Conservation (phyloP, 1,140 invertebrate genomes). For the Phthorimaea operculella region DNA sequence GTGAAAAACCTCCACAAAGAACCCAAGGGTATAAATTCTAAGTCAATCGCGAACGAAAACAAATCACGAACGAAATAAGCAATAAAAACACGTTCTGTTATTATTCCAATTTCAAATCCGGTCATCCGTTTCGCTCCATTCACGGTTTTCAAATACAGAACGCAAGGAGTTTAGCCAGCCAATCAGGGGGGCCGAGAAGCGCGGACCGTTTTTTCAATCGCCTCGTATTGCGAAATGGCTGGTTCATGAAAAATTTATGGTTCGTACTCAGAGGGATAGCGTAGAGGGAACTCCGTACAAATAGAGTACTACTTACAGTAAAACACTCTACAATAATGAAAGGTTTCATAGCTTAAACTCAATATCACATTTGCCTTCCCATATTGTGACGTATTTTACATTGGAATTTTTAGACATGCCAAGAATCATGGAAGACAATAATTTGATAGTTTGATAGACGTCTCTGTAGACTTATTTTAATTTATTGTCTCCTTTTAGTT, state of each 20-base stretch:
- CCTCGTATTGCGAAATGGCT: constrained; percentile 29
- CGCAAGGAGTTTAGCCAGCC: not conserved
- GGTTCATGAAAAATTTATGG: constrained; percentile 64
- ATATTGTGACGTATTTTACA: too few species aligned
- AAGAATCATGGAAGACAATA: too few species aligned
- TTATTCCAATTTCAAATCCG: constrained; percentile 1
- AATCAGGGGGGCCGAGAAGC: not conserved
- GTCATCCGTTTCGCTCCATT: not conserved
- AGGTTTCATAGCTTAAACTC: too few species aligned
- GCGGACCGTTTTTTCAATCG: constrained; percentile 50
- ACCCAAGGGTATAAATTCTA: not conserved
- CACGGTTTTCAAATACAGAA: not conserved
- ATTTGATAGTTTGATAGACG: too few species aligned
- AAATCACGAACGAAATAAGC: constrained; percentile 1
- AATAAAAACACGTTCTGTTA: not conserved
- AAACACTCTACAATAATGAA: too few species aligned
- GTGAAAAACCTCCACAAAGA: not conserved
- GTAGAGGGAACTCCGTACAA: too few species aligned
- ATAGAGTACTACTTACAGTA: too few species aligned
- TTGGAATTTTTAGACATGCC: too few species aligned
- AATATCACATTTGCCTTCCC: too few species aligned
- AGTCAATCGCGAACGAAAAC: not conserved
- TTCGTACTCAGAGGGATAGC: constrained; percentile 9
- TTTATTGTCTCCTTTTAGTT: too few species aligned
- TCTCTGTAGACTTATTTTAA: too few species aligned